Evolutionary conservation across 2,113 vertebrate species (phyloP), one percentile per base, ranked within the genome.

Genomic region (Odobenus rosmarus): DNA sequence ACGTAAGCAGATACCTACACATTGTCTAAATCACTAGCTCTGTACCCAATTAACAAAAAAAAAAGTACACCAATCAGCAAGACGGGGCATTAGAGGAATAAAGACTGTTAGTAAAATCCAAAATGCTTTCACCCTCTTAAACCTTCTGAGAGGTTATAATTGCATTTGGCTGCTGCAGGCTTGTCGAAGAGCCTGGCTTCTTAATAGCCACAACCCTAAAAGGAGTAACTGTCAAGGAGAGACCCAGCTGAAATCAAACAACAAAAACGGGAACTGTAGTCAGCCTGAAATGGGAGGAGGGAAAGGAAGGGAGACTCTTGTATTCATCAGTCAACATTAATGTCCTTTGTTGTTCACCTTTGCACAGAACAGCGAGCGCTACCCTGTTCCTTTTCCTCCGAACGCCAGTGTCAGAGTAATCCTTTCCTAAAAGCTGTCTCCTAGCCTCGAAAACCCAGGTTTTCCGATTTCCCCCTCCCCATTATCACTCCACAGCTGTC

Each of bases 271-370:
- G 95, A 95, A 93, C 90, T 96, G 96, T 33, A 67, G 95, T 84
- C 91, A 42, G 88, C 85, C 88, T 21, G 88, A 85, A 91, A 71
- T 7, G 94, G 96, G 72, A 87, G 97, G 93, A 96, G 92, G 88
- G 83, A 93, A 90, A 83, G 96, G 90, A 84, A 94, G 83, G 90
- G 86, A 94, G 97, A 90, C 95, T 97, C 95, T 94, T 4, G 96
- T 82, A 88, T 97, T 85, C 97, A 98, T 98, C 97, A 80, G 97
- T 98, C 98, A 98, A 97, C 97, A 98, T 96, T 98, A 98, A 98
- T 97, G 87, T 98, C 98, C 98, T 98, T 98, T 98, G 98, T 98
- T 98, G 98, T 98, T 98, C 98, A 98, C 98, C 98, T 98, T 98
- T 97, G 79, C 96, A 94, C 93, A 53, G 42, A 93, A 81, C 76